Conservation (phyloP, 2,797 vertebrate genomes). For the Cyclura pinguis region DNA sequence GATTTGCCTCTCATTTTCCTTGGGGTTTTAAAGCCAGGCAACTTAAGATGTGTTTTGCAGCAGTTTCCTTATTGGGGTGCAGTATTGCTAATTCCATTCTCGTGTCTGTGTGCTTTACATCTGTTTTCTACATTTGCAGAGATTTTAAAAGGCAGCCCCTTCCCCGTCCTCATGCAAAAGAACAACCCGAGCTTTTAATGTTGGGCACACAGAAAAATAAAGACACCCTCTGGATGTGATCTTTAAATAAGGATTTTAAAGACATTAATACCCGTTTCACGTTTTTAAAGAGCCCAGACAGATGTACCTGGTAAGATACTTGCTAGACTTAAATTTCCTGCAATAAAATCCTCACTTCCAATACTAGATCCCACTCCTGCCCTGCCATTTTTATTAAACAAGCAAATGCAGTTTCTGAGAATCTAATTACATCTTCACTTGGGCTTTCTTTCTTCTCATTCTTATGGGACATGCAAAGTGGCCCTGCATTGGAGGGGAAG, state of each 20-base stretch:
- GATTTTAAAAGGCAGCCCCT: neutral
- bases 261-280: neutral
- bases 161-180: neutral
- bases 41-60: neutral
- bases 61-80: neutral
- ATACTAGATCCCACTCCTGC: neutral
- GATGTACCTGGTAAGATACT: slow-evolving; percentile 2
- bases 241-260: slow-evolving; percentile 15
- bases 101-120: neutral
- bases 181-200: neutral
- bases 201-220: neutral
- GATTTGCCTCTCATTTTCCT: neutral
- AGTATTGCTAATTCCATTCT: neutral
- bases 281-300: slow-evolving; percentile 11
- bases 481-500: neutral
- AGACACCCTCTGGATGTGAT: neutral
- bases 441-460: neutral
- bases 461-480: neutral
- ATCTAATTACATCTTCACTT: slow-evolving; percentile 2
- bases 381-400: neutral
- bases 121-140: slow-evolving; percentile 18
- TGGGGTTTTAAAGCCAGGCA: neutral
- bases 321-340: slow-evolving; percentile 30
- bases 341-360: slow-evolving; percentile 19
- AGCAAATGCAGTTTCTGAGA: neutral